phyloP scores from a whole-genome alignment of 2,113 vertebrate genomes.

The Brachyhypopomus occidentalis region DNA sequence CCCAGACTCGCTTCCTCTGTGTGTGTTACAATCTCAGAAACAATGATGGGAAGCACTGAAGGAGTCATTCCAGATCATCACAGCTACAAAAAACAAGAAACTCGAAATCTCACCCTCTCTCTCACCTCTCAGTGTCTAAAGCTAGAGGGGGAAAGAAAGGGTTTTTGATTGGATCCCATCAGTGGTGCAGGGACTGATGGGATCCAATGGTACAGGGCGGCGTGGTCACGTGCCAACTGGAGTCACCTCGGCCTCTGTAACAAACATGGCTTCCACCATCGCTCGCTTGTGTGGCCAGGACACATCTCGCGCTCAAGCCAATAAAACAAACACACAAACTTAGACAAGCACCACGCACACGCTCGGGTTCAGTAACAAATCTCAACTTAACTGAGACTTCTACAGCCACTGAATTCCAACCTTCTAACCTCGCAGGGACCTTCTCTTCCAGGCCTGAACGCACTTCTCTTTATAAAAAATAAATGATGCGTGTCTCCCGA shows the following conservation, averaged over 20 bases:
- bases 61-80: background rate
- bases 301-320: constrained; percentile 15
- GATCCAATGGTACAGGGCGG: too few species aligned
- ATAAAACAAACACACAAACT: constrained; percentile 6
- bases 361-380: background rate
- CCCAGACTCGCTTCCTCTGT: background rate
- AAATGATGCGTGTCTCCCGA: background rate
- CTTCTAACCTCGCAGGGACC: background rate
- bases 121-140: background rate
- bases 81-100: background rate
- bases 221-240: constrained; percentile 37
- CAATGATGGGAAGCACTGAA: background rate
- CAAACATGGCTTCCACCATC: constrained; percentile 39
- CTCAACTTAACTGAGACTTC: background rate
- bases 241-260: constrained; percentile 33
- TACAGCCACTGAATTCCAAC: background rate
- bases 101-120: constrained; percentile 12
- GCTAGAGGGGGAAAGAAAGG: constrained; percentile 3
- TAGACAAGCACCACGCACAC: background rate
- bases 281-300: background rate
- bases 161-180: constrained; percentile 20
- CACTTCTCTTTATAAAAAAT: constrained; percentile 4
- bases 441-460: constrained; percentile 17
- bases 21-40: background rate
- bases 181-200: too few species aligned